Base-by-base conservation (phyloP, 2,113 vertebrate species). In the Ramphastos sulfuratus region DNA sequence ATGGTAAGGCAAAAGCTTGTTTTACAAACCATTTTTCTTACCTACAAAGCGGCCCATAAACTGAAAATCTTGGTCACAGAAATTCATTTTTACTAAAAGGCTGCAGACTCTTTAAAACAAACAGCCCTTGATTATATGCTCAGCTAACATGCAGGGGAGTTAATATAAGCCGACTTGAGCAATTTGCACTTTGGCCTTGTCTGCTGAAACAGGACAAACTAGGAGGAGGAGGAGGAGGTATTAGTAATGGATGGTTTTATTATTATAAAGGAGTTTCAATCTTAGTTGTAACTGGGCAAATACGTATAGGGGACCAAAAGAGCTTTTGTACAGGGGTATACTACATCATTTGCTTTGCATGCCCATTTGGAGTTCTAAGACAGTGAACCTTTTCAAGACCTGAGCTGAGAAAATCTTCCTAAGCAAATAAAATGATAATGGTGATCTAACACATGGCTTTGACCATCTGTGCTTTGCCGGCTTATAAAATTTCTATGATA, bases 401-500 rank as follows among this genome's bases (percentile, higher is more conserved):
- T 84, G 79, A 63, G n/a, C 44, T 89, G 39, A 89, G 33, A 77
- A 92, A 88, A 52, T 73, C 76, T 88, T 93, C 56, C 54, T 69
- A 77, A 84, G 50, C 69, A 80, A 86, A 71, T 86, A 60, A 84
- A 94, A 88, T 19, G 80, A 4, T 79, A 85, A 72, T 30, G 70
- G 74, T 65, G 56, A 69, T 87, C 28, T 78, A 89, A 79, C 84
- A 89, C 81, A 94, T 95, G 90, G 44, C 74, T 96, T 88, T 75
- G 78, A 27, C 88, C 89, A 93, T 93, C 59, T 95, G 83, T 73
- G 58, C 59, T 92, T 96, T 94, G 37, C 35, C 93, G n/a, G 74
- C 79, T 91, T 87, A 92, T 90, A 73, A 95, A 96, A 96, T 90
- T 52, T 84, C 70, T 76, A 70, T 95, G 71, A 93, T 84, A 61